These are phyloP conservation scores for Pristionchus mayeri DNA, from an alignment of 2,888 invertebrate genomes.

Conservation along the genomic window DNA sequence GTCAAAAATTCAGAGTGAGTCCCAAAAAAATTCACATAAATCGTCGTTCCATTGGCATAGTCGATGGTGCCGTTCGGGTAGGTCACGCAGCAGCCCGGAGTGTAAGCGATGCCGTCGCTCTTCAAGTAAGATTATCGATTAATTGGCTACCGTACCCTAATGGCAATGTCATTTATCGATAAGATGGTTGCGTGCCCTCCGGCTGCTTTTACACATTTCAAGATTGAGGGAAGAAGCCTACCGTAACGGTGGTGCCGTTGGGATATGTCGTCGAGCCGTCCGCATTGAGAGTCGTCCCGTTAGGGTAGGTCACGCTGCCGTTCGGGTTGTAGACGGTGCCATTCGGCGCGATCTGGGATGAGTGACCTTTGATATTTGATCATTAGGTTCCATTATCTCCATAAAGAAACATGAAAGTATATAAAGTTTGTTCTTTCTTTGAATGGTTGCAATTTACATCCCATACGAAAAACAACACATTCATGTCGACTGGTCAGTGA, in stretches of 20 bases:
- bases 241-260: constrained; percentile 35
- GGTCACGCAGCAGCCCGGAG: background rate
- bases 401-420: no score
- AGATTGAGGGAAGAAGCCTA: background rate
- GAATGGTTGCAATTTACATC: no score
- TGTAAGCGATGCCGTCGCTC: background rate
- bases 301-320: constrained; percentile 17
- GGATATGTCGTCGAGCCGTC: background rate
- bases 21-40: background rate
- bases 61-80: background rate
- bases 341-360: background rate
- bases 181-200: background rate
- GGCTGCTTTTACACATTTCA: background rate
- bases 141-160: background rate
- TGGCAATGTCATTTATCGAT: background rate
- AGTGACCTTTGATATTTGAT: background rate
- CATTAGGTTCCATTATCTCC: no score
- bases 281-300: background rate
- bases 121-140: background rate
- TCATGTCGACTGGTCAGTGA: no score
- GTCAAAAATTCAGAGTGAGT: no score
- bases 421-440: no score
- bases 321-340: constrained; percentile 35
- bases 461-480: no score
- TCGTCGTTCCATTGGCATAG: constrained; percentile 10